phyloP scores from a whole-genome alignment of 2,888 invertebrate species.

The Chrysomela aeneicollis region DNA sequence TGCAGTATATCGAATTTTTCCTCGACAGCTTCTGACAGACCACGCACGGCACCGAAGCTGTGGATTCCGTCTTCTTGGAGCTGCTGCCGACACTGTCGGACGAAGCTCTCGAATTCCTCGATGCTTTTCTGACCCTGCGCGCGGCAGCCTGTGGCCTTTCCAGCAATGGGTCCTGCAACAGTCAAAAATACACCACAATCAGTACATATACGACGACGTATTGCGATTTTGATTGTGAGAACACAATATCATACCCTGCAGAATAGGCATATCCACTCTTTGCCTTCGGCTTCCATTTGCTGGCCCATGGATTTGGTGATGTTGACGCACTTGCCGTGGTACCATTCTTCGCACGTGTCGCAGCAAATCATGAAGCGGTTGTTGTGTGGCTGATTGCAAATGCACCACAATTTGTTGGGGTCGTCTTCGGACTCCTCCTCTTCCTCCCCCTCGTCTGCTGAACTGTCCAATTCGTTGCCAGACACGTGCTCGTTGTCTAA shows the following conservation, averaged over 20 bases:
- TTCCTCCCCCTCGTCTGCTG: slow-evolving; percentile 63
- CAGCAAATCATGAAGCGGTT: slow-evolving; percentile 98
- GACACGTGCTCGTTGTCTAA: slow-evolving; percentile 59
- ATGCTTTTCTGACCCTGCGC: slow-evolving; percentile 58
- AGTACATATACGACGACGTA: too few species aligned
- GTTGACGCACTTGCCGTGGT: slow-evolving; percentile 96
- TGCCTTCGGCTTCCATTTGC: slow-evolving; percentile 88
- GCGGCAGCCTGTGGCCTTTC: slow-evolving; percentile 59
- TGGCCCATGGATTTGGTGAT: slow-evolving; percentile 90
- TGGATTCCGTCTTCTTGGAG: slow-evolving; percentile 34
- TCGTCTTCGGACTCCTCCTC: slow-evolving; percentile 88
- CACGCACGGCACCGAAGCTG: slow-evolving; percentile 66
- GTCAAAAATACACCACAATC: slow-evolving; percentile 1
- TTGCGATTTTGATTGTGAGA: too few species aligned
- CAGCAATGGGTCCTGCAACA: slow-evolving; percentile 53
- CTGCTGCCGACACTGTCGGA: slow-evolving; percentile 53
- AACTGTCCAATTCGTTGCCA: slow-evolving; percentile 57
- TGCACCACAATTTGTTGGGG: slow-evolving; percentile 93
- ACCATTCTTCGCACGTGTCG: slow-evolving; percentile 96
- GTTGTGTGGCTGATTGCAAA: slow-evolving; percentile 93
- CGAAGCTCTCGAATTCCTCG: slow-evolving; percentile 54
- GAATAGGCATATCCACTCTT: slow-evolving; percentile 90
- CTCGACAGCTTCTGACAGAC: slow-evolving; percentile 79
- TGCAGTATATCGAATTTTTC: slow-evolving; percentile 88
- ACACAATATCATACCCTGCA: slow-evolving; percentile 71